Evolutionary conservation across 2,797 vertebrate genomes (phyloP), one percentile per base, ranked within the genome.

Genomic region (Leptodactylus fallax): DNA sequence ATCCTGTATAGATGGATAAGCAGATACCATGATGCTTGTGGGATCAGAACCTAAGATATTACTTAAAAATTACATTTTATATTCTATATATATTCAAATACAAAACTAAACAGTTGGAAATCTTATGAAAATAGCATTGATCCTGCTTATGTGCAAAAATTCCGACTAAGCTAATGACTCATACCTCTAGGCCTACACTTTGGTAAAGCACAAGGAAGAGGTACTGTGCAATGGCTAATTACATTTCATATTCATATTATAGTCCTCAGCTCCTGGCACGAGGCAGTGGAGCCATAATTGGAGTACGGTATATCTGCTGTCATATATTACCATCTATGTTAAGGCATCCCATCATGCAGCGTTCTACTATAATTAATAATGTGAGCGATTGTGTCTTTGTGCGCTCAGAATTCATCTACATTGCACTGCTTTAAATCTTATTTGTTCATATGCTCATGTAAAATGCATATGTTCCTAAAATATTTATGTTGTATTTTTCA

Each of bases 281-380:
- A 79, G 9, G 55, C 55, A 27, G 74, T 2, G 55, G 14, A 58
- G 55, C 56, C 19, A 17, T 58, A 79, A 58, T 60, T 58, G 78
- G 77, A 36, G 36, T 36, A 36, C 36, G 53, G 55, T 36, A 79
- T 19, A 79, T 36, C 55, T 79, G 78, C 78, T 79, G 74, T 90
- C 91, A 91, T 81, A 36, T 36, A 21, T 81, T 60, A 65, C 17
- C 53, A 89, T 63, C 58, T 79, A 77, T 77, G 74, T 77, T 77
- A 53, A 14, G 11, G 27, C 55, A 79, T 79, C 56, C 78, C 55
- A 79, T 79, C 27, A 58, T 60, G 53, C 78, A 58, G 55, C 23
- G 49, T 23, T 77, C 23, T 16, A 53, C 4, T 47, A 53, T 77
- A 77, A 77, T 77, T 77, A 77, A 53, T 23, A 53, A 14, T 23